Conservation (phyloP, 2,797 vertebrate species). For the Sylvia borin region DNA sequence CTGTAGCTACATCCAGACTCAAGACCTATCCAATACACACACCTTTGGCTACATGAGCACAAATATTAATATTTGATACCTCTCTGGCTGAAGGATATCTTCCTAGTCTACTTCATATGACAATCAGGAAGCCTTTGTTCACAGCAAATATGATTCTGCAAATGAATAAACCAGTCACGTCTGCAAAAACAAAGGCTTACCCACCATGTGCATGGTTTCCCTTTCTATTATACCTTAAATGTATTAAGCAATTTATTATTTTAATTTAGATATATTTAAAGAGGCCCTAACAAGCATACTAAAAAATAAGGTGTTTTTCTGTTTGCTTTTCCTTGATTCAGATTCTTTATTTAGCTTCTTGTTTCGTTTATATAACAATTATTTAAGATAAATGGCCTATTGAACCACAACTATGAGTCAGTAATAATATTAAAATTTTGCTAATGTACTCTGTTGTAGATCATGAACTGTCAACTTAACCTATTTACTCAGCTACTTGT, state of each 20-base stretch:
- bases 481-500: background rate
- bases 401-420: background rate
- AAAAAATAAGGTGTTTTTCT: background rate
- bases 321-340: background rate
- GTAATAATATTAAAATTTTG: background rate
- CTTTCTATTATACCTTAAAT: background rate
- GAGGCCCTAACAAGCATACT: background rate
- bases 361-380: background rate
- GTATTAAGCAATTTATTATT: background rate
- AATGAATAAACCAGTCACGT: background rate
- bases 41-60: background rate
- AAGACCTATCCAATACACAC: background rate
- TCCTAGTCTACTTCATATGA: slow-evolving; percentile 1
- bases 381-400: background rate
- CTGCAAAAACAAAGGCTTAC: background rate
- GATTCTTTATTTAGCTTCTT: background rate
- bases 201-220: background rate
- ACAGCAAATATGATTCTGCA: background rate
- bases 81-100: background rate
- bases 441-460: background rate
- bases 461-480: background rate
- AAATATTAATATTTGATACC: slow-evolving; percentile 45
- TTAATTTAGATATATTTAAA: background rate
- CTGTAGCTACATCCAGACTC: background rate
- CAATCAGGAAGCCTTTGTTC: slow-evolving; percentile 29